Percentiles rank a stretch among this genome's conserved stretches.
Evolutionary conservation across 2,888 invertebrate genomes (phyloP).

Genomic region (Timema cristinae): DNA sequence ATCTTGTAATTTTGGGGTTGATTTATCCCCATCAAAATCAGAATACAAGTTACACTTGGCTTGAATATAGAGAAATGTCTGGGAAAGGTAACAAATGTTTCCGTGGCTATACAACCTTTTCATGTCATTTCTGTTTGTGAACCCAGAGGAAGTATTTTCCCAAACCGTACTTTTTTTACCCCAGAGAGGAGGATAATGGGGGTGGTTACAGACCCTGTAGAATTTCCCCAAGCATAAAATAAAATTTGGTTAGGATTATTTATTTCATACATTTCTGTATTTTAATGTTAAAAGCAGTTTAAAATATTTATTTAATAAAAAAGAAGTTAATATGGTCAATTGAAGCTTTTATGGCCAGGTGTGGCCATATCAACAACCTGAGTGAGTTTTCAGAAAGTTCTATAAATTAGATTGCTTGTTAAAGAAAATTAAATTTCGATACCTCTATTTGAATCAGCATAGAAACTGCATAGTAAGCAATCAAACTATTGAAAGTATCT

Average conservation of each 20-base stretch:
- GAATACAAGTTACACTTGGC: constrained; percentile 27
- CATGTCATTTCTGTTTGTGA: constrained; percentile 33
- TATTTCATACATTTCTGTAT: no score
- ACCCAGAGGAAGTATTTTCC: constrained; percentile 31
- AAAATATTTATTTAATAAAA: background rate
- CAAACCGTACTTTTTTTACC: constrained; percentile 14
- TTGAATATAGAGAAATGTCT: constrained; percentile 32
- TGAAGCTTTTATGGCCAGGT: background rate
- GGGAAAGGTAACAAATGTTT: constrained; percentile 30
- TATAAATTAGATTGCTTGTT: background rate
- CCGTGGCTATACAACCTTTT: constrained; percentile 34
- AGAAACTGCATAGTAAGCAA: background rate
- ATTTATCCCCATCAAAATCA: constrained; percentile 33
- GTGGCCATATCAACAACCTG: constrained; percentile 6
- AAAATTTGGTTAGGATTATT: no score
- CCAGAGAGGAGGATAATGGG: constrained; percentile 13
- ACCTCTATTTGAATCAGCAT: background rate
- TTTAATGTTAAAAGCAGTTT: no score
- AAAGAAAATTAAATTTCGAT: no score
- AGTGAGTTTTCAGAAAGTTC: background rate
- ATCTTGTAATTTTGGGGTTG: constrained; percentile 33
- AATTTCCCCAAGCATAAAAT: constrained; percentile 13
- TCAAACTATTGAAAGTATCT: background rate
- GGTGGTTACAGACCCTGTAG: constrained; percentile 16
- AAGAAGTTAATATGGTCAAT: background rate